Base-by-base conservation (phyloP, 1,140 invertebrate species). In the Geopemphigus sp. region DNA sequence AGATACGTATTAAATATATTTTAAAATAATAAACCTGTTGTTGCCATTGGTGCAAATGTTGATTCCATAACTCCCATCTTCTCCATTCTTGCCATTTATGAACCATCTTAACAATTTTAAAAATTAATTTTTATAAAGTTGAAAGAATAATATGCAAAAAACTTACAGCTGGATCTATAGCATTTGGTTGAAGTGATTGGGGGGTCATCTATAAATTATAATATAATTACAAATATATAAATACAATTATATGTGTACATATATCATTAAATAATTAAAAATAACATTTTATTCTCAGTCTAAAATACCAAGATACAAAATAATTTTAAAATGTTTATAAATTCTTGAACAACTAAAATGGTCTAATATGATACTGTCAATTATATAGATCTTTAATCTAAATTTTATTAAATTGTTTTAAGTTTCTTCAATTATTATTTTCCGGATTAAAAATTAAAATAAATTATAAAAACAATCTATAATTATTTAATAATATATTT, bases 31-130 rank as follows among this genome's bases (percentile, higher is more conserved):
- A 63, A 61, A 78, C 74, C 83, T 93, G 91, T 63, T 89, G 88
- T 84, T 94, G 92, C 93, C 93, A 94, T 83, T 93, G 92, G 59
- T 92, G 90, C 84, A 93, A 94, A 83, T 94, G 92, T 83, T 93
- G 91, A 84, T 94, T 92, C 91, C 92, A 94, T 82, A 92, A 91
- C 50, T 91, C 88, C 93, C 93, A 94, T 83, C 94, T 92, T 74
- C 92, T 89, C 92, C 92, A 94, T 83, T 93, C 92, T 84, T 93
- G 92, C 82, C 92, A 91, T 84, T 93, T 92, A 56, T 64, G 81
- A 17, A 78, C 45, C 72, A 78, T 76, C 72, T 63, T 24, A 59
- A 39, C 50, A 19, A 76, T n/a, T n/a, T n/a, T n/a, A 66, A 61
- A 29, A 61, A 63, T 45, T 5, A 29, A 73, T 22, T 57, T 17